Percentiles rank a stretch among this genome's conserved stretches.
phyloP scores from a whole-genome alignment of 2,797 vertebrate species.

The Sylvia borin region DNA sequence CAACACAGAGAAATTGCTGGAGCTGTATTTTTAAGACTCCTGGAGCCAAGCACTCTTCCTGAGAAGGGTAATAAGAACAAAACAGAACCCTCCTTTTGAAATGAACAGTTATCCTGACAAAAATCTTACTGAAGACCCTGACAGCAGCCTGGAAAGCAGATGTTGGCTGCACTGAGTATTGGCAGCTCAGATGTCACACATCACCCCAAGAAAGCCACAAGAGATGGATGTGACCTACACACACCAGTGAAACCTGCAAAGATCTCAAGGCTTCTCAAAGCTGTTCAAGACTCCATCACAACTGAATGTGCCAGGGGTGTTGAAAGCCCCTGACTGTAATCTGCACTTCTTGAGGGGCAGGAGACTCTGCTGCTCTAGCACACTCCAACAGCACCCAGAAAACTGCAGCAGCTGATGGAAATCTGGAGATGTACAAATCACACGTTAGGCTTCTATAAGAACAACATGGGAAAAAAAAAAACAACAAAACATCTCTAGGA shows the following conservation, averaged over 20 bases:
- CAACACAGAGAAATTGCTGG: not conserved
- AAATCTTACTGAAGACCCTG: not conserved
- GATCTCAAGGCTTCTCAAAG: not conserved
- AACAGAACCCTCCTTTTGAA: not conserved
- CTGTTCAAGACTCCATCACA: not conserved
- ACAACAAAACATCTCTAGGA: not conserved
- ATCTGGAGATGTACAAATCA: not conserved
- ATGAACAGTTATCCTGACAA: not conserved
- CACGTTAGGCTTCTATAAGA: not conserved
- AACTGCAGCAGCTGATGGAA: not conserved
- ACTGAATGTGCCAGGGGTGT: not conserved
- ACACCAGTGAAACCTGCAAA: not conserved
- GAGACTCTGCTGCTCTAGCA: not conserved
- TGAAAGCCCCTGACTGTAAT: not conserved
- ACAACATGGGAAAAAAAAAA: not conserved
- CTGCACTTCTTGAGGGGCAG: not conserved
- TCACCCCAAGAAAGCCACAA: not conserved
- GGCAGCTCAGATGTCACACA: not conserved
- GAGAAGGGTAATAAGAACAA: not conserved
- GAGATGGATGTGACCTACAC: not conserved
- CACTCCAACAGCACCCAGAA: not conserved
- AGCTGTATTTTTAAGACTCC: not conserved
- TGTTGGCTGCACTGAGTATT: accelerated
- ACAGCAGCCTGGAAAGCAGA: not conserved
- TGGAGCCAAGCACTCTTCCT: not conserved